Evolutionary conservation across 2,888 invertebrate species (phyloP), one percentile per base, ranked within the genome.

Genomic region (Pollenia labialis): DNA sequence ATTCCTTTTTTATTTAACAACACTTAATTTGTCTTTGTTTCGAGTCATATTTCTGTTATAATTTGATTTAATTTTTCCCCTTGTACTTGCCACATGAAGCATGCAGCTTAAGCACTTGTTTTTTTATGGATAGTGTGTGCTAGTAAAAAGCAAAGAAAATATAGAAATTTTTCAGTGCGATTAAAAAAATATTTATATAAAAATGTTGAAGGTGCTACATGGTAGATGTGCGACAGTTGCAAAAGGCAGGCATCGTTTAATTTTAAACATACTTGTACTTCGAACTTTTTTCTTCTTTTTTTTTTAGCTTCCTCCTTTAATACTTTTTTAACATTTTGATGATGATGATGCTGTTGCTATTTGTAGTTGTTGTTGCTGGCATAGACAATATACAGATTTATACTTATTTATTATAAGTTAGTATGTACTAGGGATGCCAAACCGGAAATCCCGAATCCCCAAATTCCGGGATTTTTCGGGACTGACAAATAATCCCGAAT

Each of bases 181-280:
- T 77, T 81, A 83, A 83, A 83, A 64, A 52, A 66, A 72, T 76
- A 76, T 82, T 68, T 75, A 58, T 71, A 80, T 64, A 75, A 71
- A 68, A 87, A 87, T 74, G 84, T 84, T 77, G 87, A 87, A 87
- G 84, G 87, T 84, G 84, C 86, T 76, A 77, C 46, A 76, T 86
- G 83, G 81, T 84, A 16, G 84, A 87, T 87, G 81, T 81, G 87
- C 84, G 87, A 87, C 87, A 87, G 87, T 87, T 87, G 87, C 81
- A 87, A 81, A 84, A 84, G 84, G 76, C 87, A 82, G 87, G 84
- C 87, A 84, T 56, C 84, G 84, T 87, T 87, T 87, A 87, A 84
- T 84, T 87, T 84, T 87, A 87, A 87, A 87, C 87, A 81, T 77
- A 81, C 84, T 85, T 75, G 40, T 82, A 54, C 69, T 82, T 54